phyloP scores from a whole-genome alignment of 64 coral and sea anemone species.

The Catalaphyllia jardinei region DNA sequence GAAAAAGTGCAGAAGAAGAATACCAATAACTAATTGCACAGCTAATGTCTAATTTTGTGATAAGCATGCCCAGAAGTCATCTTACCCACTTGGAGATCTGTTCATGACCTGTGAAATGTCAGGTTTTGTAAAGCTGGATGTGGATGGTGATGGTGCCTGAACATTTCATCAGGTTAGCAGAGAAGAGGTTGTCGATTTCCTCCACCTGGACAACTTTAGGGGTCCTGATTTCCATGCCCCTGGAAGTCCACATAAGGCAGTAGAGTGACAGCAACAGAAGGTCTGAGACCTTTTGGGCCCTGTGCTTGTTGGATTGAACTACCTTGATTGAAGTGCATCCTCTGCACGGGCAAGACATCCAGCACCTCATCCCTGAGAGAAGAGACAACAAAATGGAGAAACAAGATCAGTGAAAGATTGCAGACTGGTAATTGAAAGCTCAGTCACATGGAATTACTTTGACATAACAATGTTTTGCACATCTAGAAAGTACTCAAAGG shows the following conservation, averaged over 20 bases:
- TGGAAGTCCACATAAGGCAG: background rate
- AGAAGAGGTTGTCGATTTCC: background rate
- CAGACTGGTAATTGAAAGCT: too few relatives aligned
- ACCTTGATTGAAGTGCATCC: too few relatives aligned
- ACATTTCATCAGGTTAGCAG: background rate
- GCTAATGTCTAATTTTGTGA: background rate
- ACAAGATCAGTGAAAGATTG: too few relatives aligned
- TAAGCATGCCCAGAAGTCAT: too few relatives aligned
- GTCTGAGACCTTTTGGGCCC: background rate
- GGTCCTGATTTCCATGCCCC: background rate
- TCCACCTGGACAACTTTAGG: too few relatives aligned
- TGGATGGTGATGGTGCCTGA: background rate
- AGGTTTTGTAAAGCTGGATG: conserved; percentile 12
- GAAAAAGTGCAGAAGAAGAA: too few relatives aligned
- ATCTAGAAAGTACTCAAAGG: too few relatives aligned
- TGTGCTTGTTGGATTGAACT: background rate
- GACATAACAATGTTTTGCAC: too few relatives aligned
- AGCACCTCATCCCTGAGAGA: background rate
- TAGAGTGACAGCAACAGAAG: background rate
- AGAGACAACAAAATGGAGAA: background rate
- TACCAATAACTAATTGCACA: too few relatives aligned
- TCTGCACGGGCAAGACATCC: background rate
- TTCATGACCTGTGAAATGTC: background rate
- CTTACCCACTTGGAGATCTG: background rate
- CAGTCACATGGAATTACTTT: too few relatives aligned